Percentiles rank a stretch among this genome's conserved stretches.
Evolutionary conservation across 1,140 invertebrate genomes (phyloP).

Genomic region (Olivierus martensii): DNA sequence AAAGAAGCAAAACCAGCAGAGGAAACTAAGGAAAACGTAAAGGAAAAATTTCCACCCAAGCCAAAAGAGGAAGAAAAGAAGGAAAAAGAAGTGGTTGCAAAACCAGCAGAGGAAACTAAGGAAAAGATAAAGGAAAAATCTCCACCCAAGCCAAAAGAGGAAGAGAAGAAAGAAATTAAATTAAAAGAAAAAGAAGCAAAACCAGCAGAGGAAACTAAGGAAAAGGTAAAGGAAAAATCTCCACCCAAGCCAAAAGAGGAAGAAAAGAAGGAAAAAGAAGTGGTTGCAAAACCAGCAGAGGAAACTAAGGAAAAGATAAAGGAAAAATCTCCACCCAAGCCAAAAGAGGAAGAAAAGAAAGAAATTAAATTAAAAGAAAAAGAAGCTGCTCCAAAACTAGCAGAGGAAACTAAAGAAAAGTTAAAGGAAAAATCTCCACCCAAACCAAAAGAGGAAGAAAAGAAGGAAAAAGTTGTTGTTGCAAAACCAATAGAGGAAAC

Average conservation of each 20-base stretch:
- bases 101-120: too few species aligned
- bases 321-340: background rate
- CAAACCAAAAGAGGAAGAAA: background rate
- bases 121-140: background rate
- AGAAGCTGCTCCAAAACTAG: too few species aligned
- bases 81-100: background rate
- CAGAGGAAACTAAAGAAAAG: background rate
- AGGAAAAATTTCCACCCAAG: background rate
- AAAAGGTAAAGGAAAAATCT: too few species aligned
- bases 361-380: too few species aligned
- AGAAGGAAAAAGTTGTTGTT: background rate
- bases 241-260: too few species aligned
- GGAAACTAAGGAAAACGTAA: background rate
- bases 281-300: slow-evolving; percentile 4
- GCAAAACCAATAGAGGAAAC: background rate
- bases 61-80: background rate
- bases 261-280: slow-evolving; percentile 6
- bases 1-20: too few species aligned
- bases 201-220: too few species aligned
- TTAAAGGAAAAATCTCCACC: background rate
- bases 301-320: background rate
- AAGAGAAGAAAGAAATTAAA: too few species aligned
- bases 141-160: background rate
- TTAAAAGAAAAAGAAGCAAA: too few species aligned
- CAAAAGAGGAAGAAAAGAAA: background rate